Conservation (phyloP, 2,888 invertebrate genomes). For the Pherbina coryleti region DNA sequence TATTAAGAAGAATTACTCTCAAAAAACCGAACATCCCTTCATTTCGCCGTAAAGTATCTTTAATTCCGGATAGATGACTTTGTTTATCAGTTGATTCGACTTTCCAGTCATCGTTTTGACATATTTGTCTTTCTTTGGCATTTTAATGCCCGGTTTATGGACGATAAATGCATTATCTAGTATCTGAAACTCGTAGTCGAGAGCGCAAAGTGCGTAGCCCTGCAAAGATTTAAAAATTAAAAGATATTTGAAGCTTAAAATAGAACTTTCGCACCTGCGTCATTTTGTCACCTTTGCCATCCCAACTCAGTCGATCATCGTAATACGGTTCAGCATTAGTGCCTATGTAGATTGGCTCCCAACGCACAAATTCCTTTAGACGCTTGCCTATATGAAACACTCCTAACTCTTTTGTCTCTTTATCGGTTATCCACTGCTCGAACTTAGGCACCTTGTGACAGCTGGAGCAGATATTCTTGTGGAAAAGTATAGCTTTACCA, state of each 20-base stretch:
- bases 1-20: slow-evolving; percentile 56
- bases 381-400: slow-evolving; percentile 88
- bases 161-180: slow-evolving; percentile 92
- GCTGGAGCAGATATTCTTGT: slow-evolving; percentile 88
- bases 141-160: slow-evolving; percentile 92
- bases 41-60: slow-evolving; percentile 85
- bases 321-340: slow-evolving; percentile 89
- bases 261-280: slow-evolving; percentile 78
- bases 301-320: slow-evolving; percentile 93
- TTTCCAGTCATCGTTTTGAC: slow-evolving; percentile 81
- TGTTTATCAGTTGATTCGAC: slow-evolving; percentile 82
- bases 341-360: slow-evolving; percentile 96
- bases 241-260: neutral
- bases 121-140: slow-evolving; percentile 80
- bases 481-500: slow-evolving; percentile 89
- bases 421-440: slow-evolving; percentile 84
- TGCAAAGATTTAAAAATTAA: slow-evolving; percentile 61
- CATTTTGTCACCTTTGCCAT: slow-evolving; percentile 96
- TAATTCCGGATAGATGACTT: slow-evolving; percentile 85
- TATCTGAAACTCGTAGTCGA: slow-evolving; percentile 93
- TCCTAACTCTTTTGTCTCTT: slow-evolving; percentile 77
- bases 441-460: slow-evolving; percentile 91
- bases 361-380: slow-evolving; percentile 81
- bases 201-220: slow-evolving; percentile 91
- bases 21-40: slow-evolving; percentile 84